These are phyloP conservation scores for Phoxinus dragarum DNA, from an alignment of 2,797 vertebrate genomes.

Conservation along the genomic window DNA sequence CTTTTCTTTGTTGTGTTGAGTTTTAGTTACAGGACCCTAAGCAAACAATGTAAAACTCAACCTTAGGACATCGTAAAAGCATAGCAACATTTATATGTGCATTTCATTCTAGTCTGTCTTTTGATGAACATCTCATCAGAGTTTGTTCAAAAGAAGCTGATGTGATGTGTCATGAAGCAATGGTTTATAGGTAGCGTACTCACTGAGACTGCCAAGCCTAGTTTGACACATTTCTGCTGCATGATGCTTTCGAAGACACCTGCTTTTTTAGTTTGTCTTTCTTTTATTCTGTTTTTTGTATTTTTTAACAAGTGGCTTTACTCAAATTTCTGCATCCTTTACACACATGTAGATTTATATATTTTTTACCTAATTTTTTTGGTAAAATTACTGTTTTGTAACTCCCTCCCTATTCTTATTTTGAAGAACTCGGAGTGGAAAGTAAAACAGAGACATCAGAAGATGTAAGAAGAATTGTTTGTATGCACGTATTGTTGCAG, in stretches of 20 bases:
- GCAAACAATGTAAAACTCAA: slow-evolving; percentile 36
- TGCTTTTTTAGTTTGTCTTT: slow-evolving; percentile 75
- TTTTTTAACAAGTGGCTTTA: slow-evolving; percentile 47
- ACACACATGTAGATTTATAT: slow-evolving; percentile 26
- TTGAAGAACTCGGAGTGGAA: slow-evolving; percentile 54
- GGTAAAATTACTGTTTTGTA: slow-evolving; percentile 30
- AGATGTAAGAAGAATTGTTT: slow-evolving; percentile 19
- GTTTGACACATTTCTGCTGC: slow-evolving; percentile 74
- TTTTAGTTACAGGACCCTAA: slow-evolving; percentile 27
- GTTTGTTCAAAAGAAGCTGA: slow-evolving; percentile 31
- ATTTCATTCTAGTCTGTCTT: slow-evolving; percentile 31
- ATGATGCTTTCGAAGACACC: slow-evolving; percentile 80
- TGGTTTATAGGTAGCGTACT: slow-evolving; percentile 37
- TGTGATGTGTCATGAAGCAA: slow-evolving; percentile 34
- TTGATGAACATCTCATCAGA: slow-evolving; percentile 31
- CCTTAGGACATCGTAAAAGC: slow-evolving; percentile 8
- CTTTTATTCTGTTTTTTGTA: slow-evolving; percentile 64
- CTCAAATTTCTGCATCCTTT: slow-evolving; percentile 57
- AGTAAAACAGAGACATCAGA: slow-evolving; percentile 51
- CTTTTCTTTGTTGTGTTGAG: slow-evolving; percentile 49
- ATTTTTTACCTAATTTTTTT: slow-evolving; percentile 19
- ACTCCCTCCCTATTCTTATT: slow-evolving; percentile 43
- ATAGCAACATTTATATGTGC: slow-evolving; percentile 30
- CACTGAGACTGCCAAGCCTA: slow-evolving; percentile 83
- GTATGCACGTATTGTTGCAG: not conserved